Evolutionary conservation across 2,113 vertebrate species (phyloP).

Genomic region (Anas platyrhynchos): DNA sequence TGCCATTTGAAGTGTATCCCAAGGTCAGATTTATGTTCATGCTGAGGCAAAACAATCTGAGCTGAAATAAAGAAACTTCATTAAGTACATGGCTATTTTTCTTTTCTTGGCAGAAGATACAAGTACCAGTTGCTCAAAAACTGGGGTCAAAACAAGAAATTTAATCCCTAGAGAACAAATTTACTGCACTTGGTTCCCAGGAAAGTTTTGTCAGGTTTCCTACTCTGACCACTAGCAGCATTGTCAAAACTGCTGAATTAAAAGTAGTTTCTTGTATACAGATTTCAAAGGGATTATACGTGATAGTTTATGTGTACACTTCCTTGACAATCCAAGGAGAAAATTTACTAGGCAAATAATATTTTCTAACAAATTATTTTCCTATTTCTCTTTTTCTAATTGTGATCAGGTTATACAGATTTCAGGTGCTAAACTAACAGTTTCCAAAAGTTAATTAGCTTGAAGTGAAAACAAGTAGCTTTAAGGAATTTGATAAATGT

Average conservation of each 20-base stretch:
- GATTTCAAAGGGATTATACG: neutral
- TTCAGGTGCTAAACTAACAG: neutral
- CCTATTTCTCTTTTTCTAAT: neutral
- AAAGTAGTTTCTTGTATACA: neutral
- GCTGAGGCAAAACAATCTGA: neutral
- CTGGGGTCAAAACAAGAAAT: slow-evolving; percentile 14
- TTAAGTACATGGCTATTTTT: neutral
- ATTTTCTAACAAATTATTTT: neutral
- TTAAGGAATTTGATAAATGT: neutral
- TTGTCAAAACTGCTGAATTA: neutral
- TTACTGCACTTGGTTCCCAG: slow-evolving; percentile 43
- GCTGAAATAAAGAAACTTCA: slow-evolving; percentile 7
- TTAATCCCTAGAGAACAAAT: slow-evolving; percentile 22
- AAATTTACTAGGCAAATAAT: neutral
- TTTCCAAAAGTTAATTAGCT: neutral
- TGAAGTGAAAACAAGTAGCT: neutral
- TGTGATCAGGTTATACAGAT: neutral
- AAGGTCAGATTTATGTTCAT: neutral
- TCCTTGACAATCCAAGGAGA: neutral
- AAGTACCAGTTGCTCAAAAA: neutral
- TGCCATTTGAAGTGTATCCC: neutral
- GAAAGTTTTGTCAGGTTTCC: slow-evolving; percentile 31
- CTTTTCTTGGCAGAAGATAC: slow-evolving; percentile 37
- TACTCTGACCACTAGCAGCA: neutral
- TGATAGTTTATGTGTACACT: neutral